Evolutionary conservation across 1,140 invertebrate genomes (phyloP), one percentile per base, ranked within the genome.

Genomic region (Caenorhabditis briggsae): DNA sequence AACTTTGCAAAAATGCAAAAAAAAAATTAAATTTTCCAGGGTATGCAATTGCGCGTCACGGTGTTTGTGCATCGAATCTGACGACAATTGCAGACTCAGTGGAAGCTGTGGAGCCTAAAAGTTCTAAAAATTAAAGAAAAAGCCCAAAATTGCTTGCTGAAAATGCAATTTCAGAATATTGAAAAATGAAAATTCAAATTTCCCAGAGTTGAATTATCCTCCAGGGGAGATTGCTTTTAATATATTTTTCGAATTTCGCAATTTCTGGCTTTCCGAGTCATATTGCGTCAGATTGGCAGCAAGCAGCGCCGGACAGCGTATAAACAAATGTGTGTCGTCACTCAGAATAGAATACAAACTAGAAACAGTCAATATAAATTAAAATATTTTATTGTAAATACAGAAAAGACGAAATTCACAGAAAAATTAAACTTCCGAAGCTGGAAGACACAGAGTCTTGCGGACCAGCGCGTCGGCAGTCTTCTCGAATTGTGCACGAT

Each of bases 401-500:
- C 33, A 33, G 33, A 33, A 33, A 33, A 33, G 33, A 33, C 33
- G 33, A 33, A 33, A 59, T 64, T 64, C 33, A 64, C 14, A 64
- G 20, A 64, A 64, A 58, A 61, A 0, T 70, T n/a, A 78, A 23
- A n/a, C 46, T 78, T 78, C 70, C 46, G 70, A 78, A 8, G 70
- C 70, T 7, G 95, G 94, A 88, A 96, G 93, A 55, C 95, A 95
- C 20, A 99, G 93, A 6, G 97, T 98, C 94, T 97, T 96, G 87
- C 96, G 94, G 33, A 99, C 98, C 86, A 98, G 94, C 91, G 95
- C 95, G 92, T 96, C 95, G 14, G 97, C 97, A 90, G 97, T 97
- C 93, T 94, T 95, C 90, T 98, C 96, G 93, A 99, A 99, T 93
- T 98, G 96, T 25, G 95, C 94, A 50, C 97, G 93, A 93, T 99